phyloP scores from a whole-genome alignment of 2,888 invertebrate species.

The Chrysomela aeneicollis region DNA sequence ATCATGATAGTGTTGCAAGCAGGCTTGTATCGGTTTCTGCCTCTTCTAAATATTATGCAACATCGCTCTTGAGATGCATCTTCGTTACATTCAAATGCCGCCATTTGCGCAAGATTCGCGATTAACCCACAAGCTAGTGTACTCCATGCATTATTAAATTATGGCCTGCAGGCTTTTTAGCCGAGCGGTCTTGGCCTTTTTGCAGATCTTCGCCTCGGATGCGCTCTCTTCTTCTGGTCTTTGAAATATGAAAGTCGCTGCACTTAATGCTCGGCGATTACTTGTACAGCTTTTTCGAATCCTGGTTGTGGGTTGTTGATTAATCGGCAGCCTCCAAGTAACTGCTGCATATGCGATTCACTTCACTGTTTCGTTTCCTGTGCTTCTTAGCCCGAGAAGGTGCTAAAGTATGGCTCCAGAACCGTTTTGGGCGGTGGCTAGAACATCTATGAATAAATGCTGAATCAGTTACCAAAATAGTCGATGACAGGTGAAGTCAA shows the following conservation, averaged over 20 bases:
- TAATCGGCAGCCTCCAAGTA: not conserved
- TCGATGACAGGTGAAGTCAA: no score
- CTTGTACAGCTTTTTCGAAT: not conserved
- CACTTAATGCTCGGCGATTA: not conserved
- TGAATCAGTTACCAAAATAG: no score
- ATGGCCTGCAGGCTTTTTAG: constrained; percentile 15
- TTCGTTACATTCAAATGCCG: constrained; percentile 20
- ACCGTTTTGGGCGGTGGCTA: no score
- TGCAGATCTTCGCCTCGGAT: not conserved
- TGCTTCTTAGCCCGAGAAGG: no score
- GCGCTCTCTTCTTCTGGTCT: not conserved
- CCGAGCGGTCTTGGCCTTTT: not conserved
- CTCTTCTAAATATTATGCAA: constrained; percentile 18
- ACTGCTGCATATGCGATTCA: not conserved
- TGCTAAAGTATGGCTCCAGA: no score
- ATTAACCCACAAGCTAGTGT: constrained; percentile 28
- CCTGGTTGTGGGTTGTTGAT: not conserved
- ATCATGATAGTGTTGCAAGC: not conserved
- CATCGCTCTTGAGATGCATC: constrained; percentile 21
- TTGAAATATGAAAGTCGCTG: not conserved
- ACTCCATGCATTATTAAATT: constrained; percentile 20
- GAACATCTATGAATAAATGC: no score
- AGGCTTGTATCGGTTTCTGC: no score
- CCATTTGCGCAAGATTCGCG: constrained; percentile 28
- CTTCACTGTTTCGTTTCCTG: no score